Conservation (phyloP, 2,888 invertebrate genomes). For the Shargacucullia verbasci region DNA sequence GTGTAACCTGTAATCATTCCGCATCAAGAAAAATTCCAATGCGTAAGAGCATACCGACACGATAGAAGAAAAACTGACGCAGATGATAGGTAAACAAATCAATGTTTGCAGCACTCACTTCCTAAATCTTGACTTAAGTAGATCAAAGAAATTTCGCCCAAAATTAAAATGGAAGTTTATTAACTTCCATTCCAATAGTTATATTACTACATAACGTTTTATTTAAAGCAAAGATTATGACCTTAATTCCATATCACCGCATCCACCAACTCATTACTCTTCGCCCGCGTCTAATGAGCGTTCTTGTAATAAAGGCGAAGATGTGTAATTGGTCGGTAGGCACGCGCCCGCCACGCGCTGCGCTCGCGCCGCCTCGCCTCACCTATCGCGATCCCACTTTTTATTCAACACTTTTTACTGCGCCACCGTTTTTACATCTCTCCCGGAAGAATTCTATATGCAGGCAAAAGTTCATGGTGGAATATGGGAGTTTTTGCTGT, state of each 20-base stretch:
- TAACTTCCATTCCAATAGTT: too few relatives aligned
- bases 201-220: too few relatives aligned
- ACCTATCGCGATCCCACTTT: constrained; percentile 59
- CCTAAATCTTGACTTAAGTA: too few relatives aligned
- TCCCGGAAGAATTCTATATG: constrained; percentile 49
- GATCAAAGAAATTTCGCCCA: too few relatives aligned
- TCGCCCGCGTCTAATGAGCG: constrained; percentile 76
- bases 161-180: too few relatives aligned
- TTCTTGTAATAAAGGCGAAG: constrained; percentile 83
- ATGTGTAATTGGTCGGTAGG: constrained; percentile 82
- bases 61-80: too few relatives aligned
- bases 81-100: too few relatives aligned
- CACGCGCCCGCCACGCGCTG: constrained; percentile 84
- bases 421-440: constrained; percentile 32
- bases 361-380: constrained; percentile 61
- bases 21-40: too few relatives aligned
- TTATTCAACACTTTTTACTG: constrained; percentile 39
- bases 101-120: too few relatives aligned
- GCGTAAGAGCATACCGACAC: too few relatives aligned
- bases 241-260: constrained; percentile 10
- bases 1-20: too few relatives aligned
- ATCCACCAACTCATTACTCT: constrained; percentile 42
- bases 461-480: constrained; percentile 51
- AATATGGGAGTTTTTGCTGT: constrained; percentile 26
- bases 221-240: too few relatives aligned